phyloP scores from a whole-genome alignment of 2,113 vertebrate species.

The Seriola quinqueradiata region DNA sequence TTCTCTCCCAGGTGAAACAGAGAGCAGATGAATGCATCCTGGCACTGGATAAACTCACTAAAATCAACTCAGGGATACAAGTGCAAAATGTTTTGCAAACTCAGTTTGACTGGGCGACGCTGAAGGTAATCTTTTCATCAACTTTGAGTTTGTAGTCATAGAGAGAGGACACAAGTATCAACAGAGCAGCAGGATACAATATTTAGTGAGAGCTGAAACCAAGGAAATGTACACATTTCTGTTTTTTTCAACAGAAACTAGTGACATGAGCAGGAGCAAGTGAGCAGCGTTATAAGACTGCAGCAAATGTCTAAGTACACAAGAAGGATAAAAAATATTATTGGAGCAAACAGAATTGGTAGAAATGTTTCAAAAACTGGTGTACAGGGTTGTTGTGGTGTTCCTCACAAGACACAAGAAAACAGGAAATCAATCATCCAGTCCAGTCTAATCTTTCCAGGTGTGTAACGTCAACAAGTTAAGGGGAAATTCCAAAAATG shows the following conservation, averaged over 20 bases:
- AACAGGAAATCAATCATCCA: too few species aligned
- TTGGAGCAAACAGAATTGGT: not conserved
- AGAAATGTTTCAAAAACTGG: not conserved
- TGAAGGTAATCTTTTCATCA: constrained; percentile 83
- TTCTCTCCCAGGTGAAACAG: constrained; percentile 86
- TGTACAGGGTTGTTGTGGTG: not conserved
- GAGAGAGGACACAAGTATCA: not conserved
- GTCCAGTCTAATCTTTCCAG: too few species aligned
- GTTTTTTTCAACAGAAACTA: too few species aligned
- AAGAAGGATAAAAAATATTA: not conserved
- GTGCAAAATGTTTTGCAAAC: constrained; percentile 85
- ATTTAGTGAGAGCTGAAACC: not conserved
- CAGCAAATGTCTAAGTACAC: too few species aligned
- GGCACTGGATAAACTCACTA: constrained; percentile 88
- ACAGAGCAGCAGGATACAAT: not conserved
- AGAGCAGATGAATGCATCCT: constrained; percentile 91
- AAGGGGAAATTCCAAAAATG: too few species aligned
- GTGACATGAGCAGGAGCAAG: not conserved
- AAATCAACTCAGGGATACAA: constrained; percentile 86
- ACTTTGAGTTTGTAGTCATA: not conserved
- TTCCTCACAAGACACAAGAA: not conserved
- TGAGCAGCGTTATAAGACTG: too few species aligned
- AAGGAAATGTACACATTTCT: not conserved
- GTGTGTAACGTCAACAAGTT: too few species aligned
- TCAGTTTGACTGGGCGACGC: constrained; percentile 86